Conservation (phyloP, 2,113 vertebrate species). For the Paracanthobrama guichenoti region DNA sequence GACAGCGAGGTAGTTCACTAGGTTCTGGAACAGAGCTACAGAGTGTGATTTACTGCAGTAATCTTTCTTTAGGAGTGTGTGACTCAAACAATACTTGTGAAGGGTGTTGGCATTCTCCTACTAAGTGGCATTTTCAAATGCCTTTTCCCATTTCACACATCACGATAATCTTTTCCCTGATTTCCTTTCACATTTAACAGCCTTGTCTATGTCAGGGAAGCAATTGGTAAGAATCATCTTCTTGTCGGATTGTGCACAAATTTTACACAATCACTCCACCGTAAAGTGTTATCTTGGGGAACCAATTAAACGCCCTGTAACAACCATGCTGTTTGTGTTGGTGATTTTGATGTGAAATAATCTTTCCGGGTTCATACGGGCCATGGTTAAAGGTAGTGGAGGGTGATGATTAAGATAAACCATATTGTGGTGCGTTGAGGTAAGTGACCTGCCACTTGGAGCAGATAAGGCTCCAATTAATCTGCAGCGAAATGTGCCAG, state of each 20-base stretch:
- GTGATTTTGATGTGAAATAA: slow-evolving; percentile 69
- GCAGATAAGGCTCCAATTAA: slow-evolving; percentile 81
- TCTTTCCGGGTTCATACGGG: slow-evolving; percentile 65
- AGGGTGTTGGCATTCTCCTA: slow-evolving; percentile 21
- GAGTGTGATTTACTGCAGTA: neutral
- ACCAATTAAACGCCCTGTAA: slow-evolving; percentile 56
- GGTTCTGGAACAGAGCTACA: neutral
- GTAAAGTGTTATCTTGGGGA: slow-evolving; percentile 52
- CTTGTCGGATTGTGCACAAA: slow-evolving; percentile 2
- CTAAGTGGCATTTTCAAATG: slow-evolving; percentile 42
- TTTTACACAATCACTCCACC: slow-evolving; percentile 17
- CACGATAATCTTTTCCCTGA: slow-evolving; percentile 6
- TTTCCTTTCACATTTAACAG: slow-evolving; percentile 33
- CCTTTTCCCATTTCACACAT: slow-evolving; percentile 14
- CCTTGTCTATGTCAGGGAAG: slow-evolving; percentile 21
- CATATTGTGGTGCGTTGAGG: slow-evolving; percentile 73
- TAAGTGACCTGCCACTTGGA: slow-evolving; percentile 78
- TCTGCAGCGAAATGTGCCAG: slow-evolving; percentile 75
- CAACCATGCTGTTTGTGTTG: slow-evolving; percentile 57
- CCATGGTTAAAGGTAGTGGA: slow-evolving; percentile 69
- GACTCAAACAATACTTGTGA: neutral
- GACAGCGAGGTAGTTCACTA: neutral
- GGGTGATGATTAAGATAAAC: slow-evolving; percentile 76
- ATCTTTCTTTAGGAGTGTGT: slow-evolving; percentile 6
- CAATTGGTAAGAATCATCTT: neutral